Conservation (phyloP, 2,888 invertebrate genomes). For the Philhelius pedissequus region DNA sequence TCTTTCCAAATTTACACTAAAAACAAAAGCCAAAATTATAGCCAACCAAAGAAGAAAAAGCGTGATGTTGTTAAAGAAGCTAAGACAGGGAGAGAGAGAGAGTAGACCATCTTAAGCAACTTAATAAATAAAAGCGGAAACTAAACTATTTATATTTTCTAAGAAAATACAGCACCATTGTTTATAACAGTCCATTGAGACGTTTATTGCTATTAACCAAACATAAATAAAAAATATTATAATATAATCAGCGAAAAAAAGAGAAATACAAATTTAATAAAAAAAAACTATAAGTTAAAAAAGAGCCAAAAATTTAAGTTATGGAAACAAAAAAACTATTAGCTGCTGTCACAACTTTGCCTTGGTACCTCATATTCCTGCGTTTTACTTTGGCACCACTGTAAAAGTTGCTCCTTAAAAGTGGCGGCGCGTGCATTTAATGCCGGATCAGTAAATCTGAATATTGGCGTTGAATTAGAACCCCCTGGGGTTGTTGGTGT, state of each 20-base stretch:
- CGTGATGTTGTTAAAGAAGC: constrained; percentile 41
- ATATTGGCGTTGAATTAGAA: constrained; percentile 84
- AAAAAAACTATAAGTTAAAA: constrained; percentile 32
- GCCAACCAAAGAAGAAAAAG: constrained; percentile 35
- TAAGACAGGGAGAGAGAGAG: not conserved
- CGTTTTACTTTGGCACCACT: constrained; percentile 98
- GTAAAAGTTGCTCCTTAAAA: constrained; percentile 97
- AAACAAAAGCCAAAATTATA: constrained; percentile 21
- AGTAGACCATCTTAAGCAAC: not conserved
- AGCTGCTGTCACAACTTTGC: constrained; percentile 51
- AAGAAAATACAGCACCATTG: constrained; percentile 15
- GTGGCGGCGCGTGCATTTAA: constrained; percentile 94
- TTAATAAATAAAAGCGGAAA: not conserved
- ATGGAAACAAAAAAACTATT: constrained; percentile 29
- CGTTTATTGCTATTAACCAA: not conserved
- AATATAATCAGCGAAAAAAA: constrained; percentile 26
- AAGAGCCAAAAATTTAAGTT: constrained; percentile 20
- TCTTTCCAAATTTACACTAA: not conserved
- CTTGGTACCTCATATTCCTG: constrained; percentile 95
- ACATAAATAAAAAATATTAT: not conserved
- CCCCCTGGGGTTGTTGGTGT: constrained; percentile 84
- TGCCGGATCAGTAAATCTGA: constrained; percentile 95
- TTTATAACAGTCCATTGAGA: not conserved
- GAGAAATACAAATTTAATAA: not conserved
- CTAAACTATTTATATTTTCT: not conserved